Evolutionary conservation across 1,140 invertebrate genomes (phyloP).

Genomic region (Lasioglossum albipes): DNA sequence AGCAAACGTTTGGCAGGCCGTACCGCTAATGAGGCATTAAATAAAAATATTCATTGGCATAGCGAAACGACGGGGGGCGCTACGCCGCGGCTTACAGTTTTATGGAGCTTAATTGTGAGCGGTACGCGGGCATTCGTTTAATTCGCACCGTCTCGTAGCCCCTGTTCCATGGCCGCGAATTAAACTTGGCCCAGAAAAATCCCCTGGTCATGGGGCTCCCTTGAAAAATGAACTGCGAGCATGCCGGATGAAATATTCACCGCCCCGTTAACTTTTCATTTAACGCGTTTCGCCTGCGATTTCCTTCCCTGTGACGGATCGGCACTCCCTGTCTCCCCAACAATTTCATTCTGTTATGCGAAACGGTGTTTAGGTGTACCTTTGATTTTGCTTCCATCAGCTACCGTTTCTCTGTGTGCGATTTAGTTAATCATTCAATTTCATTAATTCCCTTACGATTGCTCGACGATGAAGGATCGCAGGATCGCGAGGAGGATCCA

Average conservation of each 20-base stretch:
- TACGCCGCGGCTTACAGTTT: slow-evolving; percentile 55
- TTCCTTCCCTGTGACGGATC: not conserved
- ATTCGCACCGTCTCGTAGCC: slow-evolving; percentile 40
- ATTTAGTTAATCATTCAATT: too few species aligned
- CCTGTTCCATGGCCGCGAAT: not conserved
- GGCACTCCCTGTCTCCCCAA: not conserved
- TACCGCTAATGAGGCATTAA: slow-evolving; percentile 62
- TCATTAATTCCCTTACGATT: too few species aligned
- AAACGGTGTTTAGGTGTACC: not conserved
- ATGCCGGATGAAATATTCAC: slow-evolving; percentile 5
- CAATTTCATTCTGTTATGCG: too few species aligned
- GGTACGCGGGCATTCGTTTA: slow-evolving; percentile 59
- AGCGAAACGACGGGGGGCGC: slow-evolving; percentile 1
- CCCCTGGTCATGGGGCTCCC: not conserved
- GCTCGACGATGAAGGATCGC: too few species aligned
- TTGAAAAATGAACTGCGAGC: not conserved
- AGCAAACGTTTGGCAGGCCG: slow-evolving; percentile 38
- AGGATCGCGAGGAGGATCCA: not conserved
- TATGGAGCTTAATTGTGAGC: slow-evolving; percentile 67
- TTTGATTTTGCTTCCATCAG: too few species aligned
- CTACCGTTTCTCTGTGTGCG: too few species aligned
- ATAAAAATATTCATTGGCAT: slow-evolving; percentile 69
- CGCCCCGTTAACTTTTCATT: slow-evolving; percentile 22
- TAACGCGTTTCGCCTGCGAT: not conserved
- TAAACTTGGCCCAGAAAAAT: slow-evolving; percentile 15